Evolutionary conservation across 2,113 vertebrate species (phyloP), one percentile per base, ranked within the genome.

Genomic region (Coracopsis vasa): DNA sequence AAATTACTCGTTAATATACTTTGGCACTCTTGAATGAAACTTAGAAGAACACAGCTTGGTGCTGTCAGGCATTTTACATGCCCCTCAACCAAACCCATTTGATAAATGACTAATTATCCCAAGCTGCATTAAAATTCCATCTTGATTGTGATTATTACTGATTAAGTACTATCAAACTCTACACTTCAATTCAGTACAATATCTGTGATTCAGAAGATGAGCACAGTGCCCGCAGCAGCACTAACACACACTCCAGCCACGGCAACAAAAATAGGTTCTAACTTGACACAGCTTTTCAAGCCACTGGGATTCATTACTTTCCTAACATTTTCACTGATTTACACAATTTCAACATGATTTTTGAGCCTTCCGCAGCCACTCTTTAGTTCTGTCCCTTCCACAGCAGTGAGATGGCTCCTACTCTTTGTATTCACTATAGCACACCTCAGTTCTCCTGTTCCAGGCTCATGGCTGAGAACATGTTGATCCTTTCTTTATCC

Each of bases 111-210:
- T 89, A 78, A 96, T 95, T 88, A 89, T 64, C 47, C 28, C 75
- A 71, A 74, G 23, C 16, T 11, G 27, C 65, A 78, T 79, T 89
- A 65, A 81, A 95, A 91, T 75, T 91, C 39, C 70, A 31, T 81
- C 86, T 91, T 88, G 90, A 92, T 60, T 67, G n/a, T 67, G 80
- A 94, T 95, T 95, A 87, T 54, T 75, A 86, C 61, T 91, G 86
- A 94, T 94, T 71, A 95, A 92, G 73, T 54, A 51, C 73, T 69
- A 41, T 94, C 80, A 18, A 21, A 74, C 13, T 35, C 39, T 31
- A 42, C 56, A 35, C 29, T 86, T 88, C 39, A 77, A 27, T 65
- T 74, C 28, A 50, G 77, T n/a, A 47, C 72, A 80, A 2, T 25
- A 80, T 27, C 69, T 50, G 39, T 48, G 56, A 91, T 69, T 64